Conservation (phyloP, 1,140 invertebrate species). For the Triops longicaudatus region DNA sequence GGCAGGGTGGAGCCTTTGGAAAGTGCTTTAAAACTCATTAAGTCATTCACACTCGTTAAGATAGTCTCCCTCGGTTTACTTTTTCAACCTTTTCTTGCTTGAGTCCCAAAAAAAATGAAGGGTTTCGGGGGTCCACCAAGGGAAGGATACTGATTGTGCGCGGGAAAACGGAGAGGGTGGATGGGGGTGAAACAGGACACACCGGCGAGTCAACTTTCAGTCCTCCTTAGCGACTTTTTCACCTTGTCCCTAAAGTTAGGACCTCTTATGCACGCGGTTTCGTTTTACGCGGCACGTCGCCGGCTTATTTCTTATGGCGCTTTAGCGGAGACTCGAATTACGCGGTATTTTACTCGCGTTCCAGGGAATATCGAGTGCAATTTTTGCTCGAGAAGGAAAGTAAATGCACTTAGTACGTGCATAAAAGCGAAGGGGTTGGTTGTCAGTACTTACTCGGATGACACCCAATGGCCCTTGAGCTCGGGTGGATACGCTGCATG, state of each 20-base stretch:
- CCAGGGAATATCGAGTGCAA: too few relatives aligned
- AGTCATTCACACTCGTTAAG: constrained; percentile 7
- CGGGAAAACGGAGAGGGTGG: not conserved
- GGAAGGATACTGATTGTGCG: not conserved
- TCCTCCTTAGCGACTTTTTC: not conserved
- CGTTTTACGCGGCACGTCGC: too few relatives aligned
- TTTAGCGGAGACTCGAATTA: too few relatives aligned
- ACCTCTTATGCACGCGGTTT: too few relatives aligned
- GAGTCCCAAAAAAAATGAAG: not conserved
- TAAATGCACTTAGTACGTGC: too few relatives aligned
- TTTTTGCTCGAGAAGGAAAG: too few relatives aligned
- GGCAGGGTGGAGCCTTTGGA: not conserved
- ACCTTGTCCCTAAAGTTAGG: not conserved
- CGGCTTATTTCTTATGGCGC: too few relatives aligned
- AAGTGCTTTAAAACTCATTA: constrained; percentile 9
- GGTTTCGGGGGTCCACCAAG: not conserved
- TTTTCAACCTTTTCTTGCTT: too few relatives aligned
- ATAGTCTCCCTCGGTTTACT: not conserved
- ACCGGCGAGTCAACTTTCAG: not conserved
- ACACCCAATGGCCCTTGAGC: constrained; percentile 26
- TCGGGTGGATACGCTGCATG: constrained; percentile 27
- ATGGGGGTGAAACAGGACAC: not conserved
- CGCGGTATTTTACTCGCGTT: too few relatives aligned
- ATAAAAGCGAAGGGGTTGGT: too few relatives aligned
- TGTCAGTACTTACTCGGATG: constrained; percentile 26